Base-by-base conservation (phyloP, 2,113 vertebrate genomes). In the Neogobius melanostomus region DNA sequence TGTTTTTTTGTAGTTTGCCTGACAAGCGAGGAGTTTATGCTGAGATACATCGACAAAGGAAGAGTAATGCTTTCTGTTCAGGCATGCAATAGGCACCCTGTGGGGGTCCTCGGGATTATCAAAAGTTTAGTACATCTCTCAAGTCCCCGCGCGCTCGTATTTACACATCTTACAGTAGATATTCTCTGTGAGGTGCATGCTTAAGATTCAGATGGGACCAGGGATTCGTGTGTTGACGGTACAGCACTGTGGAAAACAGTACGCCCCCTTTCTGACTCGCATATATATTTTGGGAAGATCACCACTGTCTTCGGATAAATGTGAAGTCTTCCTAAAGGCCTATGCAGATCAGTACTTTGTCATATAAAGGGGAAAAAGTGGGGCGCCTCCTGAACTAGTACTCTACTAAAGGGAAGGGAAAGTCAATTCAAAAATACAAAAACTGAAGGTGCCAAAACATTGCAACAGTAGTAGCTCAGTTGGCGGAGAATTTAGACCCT, bases 71-170 rank as follows among this genome's bases (percentile, higher is more conserved):
- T 93, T 91, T 94, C 91, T 93, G 85, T 86, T 92, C 94, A 94
- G 93, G 93, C 94, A 95, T 94, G 94, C 93, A 93, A 89, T 92
- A 95, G 94, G 94, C 94, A 95, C 94, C 93, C 91, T 93, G 92
- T 92, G 91, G 93, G 93, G 93, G 86, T 95, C 93, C 87, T 90
- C 71, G n/a, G 74, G 81, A 82, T 88, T 94, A 94, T 87, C 89
- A 93, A 93, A 90, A 89, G 88, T 94, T 94, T 93, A 92, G 76
- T 42, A 61, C 14, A 14, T 61, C 59, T 88, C 85, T 85, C 81
- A 84, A 80, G 85, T 92, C 90, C 87, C 87, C 89, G 87, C 87
- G 85, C 82, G 65, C 88, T 90, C 28, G 28, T 59, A 92, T 92
- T 90, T 94, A 95, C 93, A 94, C 91, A 93, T 93, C 90, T 87